Evolutionary conservation across 2,888 invertebrate species (phyloP), one percentile per base, ranked within the genome.

Genomic region (Tridacna crocea): DNA sequence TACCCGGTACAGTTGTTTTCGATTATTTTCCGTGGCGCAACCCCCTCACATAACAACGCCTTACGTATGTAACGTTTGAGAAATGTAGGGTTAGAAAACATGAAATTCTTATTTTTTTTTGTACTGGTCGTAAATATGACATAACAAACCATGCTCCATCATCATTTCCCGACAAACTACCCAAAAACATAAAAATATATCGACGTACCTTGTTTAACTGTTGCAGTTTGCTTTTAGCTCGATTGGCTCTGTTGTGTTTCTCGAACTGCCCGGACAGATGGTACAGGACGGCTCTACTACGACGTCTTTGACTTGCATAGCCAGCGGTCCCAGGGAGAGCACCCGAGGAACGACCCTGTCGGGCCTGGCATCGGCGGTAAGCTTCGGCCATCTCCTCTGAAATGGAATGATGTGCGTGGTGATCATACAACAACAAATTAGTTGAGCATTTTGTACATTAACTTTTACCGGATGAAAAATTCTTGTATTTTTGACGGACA

Each of bases 201-300:
- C 19, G 19, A 96, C 97, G 97, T 96, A 98, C 98, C 96, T 98
- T 98, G 95, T 98, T 98, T 91, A 98, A 96, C 95, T 98, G 98
- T 93, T 98, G 98, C 92, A 98, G 96, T 96, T 98, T 98, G 89
- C 97, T 97, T 96, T 98, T 95, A 95, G 97, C 96, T 77, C 92
- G 94, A 95, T 98, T 98, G 82, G 97, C 96, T 81, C 92, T 93
- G 95, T 98, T 98, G 83, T 95, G 95, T 94, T 98, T 98, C 95
- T 98, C 98, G 95, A 98, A 99, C 95, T 98, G 98, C 87, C 99
- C 99, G 91, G 98, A 98, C 92, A 99, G 96, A 95, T 99, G 98
- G 95, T 99, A 99, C 87, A 99, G 96, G 82, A 99, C 98, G 65
- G 99, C 99, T 93, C 99, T 96, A 94, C 98, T 98, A 92, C 99